phyloP scores from a whole-genome alignment of 2,797 vertebrate genomes.

The Arrhamphus sclerolepis region DNA sequence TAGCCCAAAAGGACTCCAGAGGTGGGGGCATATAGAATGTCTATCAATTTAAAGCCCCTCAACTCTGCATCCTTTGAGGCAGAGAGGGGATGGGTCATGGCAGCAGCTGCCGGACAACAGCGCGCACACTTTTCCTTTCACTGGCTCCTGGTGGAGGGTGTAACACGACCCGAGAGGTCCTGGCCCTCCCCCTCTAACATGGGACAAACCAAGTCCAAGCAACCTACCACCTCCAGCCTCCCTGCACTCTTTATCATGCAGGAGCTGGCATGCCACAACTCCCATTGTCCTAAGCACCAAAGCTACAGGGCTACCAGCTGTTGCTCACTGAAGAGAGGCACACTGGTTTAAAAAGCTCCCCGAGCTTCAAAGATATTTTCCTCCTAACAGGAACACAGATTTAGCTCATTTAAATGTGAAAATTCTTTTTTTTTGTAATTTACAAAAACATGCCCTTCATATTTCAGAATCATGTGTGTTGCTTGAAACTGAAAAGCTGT shows the following conservation, averaged over 20 bases:
- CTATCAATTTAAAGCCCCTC: conserved; percentile 63
- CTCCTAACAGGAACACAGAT: neutral
- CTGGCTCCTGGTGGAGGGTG: conserved; percentile 48
- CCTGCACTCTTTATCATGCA: conserved; percentile 51
- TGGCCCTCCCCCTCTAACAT: conserved; percentile 51
- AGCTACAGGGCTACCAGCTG: conserved; percentile 71
- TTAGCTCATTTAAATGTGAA: neutral
- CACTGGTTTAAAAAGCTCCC: conserved; percentile 32
- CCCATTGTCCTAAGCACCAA: conserved; percentile 55
- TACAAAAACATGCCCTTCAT: conserved; percentile 21
- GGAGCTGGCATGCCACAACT: conserved; percentile 45
- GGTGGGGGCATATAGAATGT: conserved; percentile 30
- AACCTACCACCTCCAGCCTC: conserved; percentile 38
- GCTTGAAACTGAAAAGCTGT: neutral
- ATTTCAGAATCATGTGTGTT: conserved; percentile 6
- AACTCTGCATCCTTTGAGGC: conserved; percentile 42
- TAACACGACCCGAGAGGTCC: conserved; percentile 67
- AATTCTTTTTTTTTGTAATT: conserved; percentile 7
- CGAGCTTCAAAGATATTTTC: neutral
- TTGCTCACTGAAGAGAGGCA: conserved; percentile 43
- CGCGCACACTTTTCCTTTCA: conserved; percentile 77
- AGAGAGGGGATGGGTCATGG: conserved; percentile 8
- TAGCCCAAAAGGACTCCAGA: conserved; percentile 21
- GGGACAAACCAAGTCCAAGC: conserved; percentile 69
- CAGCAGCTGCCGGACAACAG: conserved; percentile 78